phyloP scores from a whole-genome alignment of 2,888 invertebrate genomes.

The Lepidonotus clava region DNA sequence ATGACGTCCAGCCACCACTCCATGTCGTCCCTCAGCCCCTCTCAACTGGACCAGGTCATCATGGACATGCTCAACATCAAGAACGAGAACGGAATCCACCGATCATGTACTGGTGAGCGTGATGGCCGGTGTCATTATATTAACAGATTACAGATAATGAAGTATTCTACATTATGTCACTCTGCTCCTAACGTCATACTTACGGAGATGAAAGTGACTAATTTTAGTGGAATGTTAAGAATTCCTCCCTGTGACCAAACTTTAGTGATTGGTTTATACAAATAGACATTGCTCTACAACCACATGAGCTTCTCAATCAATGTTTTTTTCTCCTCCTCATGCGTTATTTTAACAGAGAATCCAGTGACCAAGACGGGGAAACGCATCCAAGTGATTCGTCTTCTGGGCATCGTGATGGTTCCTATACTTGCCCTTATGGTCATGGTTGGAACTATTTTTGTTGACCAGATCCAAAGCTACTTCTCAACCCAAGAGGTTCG shows the following conservation, averaged over 20 bases:
- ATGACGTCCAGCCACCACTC: too few relatives aligned
- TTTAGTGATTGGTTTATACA: too few relatives aligned
- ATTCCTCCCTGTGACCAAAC: too few relatives aligned
- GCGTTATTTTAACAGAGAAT: too few relatives aligned
- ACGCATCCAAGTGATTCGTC: constrained; percentile 71
- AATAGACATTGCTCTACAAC: too few relatives aligned
- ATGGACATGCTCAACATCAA: constrained; percentile 70
- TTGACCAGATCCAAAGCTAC: constrained; percentile 7
- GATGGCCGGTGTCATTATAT: too few relatives aligned
- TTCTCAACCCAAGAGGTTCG: background rate
- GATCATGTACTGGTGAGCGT: background rate
- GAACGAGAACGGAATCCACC: constrained; percentile 61
- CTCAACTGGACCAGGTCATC: constrained; percentile 70
- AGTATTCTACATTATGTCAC: too few relatives aligned
- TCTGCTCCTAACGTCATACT: too few relatives aligned
- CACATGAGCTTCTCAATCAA: too few relatives aligned
- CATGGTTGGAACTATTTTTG: constrained; percentile 70
- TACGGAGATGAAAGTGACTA: too few relatives aligned
- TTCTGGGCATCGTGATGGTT: constrained; percentile 70
- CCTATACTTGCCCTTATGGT: constrained; percentile 69
- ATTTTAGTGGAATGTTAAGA: too few relatives aligned
- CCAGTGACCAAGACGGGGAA: constrained; percentile 72
- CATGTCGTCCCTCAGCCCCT: constrained; percentile 71
- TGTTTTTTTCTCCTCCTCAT: background rate
- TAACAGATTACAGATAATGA: too few relatives aligned